phyloP scores from a whole-genome alignment of 2,797 vertebrate species.

The Danio choprae region DNA sequence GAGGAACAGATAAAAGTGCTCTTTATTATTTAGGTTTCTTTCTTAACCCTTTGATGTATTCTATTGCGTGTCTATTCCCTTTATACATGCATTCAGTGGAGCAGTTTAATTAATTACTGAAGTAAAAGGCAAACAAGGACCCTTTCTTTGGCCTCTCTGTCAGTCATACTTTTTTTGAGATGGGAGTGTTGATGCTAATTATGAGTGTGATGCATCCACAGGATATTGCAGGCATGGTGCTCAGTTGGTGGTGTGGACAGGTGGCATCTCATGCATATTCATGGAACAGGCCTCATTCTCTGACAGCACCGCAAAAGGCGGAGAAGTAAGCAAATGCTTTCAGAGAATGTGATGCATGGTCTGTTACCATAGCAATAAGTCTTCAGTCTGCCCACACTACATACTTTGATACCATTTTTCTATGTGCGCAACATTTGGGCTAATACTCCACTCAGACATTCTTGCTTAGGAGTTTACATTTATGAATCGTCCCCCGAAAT shows the following conservation, averaged over 20 bases:
- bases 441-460: constrained; percentile 53
- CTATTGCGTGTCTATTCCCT: no score
- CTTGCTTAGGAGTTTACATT: constrained; percentile 36
- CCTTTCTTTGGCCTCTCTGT: constrained; percentile 26
- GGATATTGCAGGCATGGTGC: constrained; percentile 43
- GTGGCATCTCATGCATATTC: constrained; percentile 63
- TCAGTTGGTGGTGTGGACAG: constrained; percentile 54
- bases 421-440: constrained; percentile 16
- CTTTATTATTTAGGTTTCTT: not conserved
- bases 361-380: constrained; percentile 78
- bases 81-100: not conserved
- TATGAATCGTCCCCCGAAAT: constrained; percentile 49
- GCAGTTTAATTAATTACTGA: constrained; percentile 12
- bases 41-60: not conserved
- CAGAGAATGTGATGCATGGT: constrained; percentile 64
- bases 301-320: constrained; percentile 39
- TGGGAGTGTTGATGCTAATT: constrained; percentile 53
- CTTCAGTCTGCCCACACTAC: constrained; percentile 66
- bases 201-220: constrained; percentile 37
- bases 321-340: constrained; percentile 57
- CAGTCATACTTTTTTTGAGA: constrained; percentile 31
- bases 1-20: not conserved
- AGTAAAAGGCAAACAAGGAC: not conserved
- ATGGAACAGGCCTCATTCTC: constrained; percentile 24
- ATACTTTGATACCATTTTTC: constrained; percentile 68